Percentiles rank a stretch among this genome's conserved stretches.
These are phyloP conservation scores for Carassius auratus DNA, from an alignment of 2,113 vertebrate species.

Conservation along the genomic window DNA sequence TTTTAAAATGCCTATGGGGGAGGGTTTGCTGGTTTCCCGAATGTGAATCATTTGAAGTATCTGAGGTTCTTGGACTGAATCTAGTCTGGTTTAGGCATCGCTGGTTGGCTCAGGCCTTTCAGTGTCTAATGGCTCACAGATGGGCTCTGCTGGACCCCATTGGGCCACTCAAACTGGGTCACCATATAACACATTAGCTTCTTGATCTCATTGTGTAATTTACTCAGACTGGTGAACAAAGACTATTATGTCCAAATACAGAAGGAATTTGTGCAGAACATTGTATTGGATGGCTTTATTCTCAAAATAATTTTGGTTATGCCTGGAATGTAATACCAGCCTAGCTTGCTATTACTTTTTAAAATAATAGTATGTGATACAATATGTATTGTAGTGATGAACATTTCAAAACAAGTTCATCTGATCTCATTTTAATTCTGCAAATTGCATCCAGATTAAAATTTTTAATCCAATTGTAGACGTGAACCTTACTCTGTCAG, in stretches of 20 bases:
- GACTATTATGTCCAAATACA: constrained; percentile 39
- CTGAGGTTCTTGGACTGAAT: constrained; percentile 58
- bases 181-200: constrained; percentile 58
- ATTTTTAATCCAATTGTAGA: not conserved
- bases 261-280: constrained; percentile 45
- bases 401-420: not conserved
- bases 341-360: not conserved
- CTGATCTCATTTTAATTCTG: not conserved
- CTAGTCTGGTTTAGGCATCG: constrained; percentile 75
- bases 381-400: not conserved
- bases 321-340: not conserved
- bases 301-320: not conserved
- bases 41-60: constrained; percentile 77
- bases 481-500: not conserved
- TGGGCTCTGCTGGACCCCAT: constrained; percentile 58
- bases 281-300: constrained; percentile 29
- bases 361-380: not conserved
- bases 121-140: constrained; percentile 67
- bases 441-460: not conserved
- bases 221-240: constrained; percentile 44
- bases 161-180: constrained; percentile 64
- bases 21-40: constrained; percentile 68
- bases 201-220: constrained; percentile 75
- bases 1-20: constrained; percentile 66
- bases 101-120: constrained; percentile 72